Evolutionary conservation across 2,888 invertebrate genomes (phyloP), one percentile per base, ranked within the genome.

Genomic region (Girardia tigrina): DNA sequence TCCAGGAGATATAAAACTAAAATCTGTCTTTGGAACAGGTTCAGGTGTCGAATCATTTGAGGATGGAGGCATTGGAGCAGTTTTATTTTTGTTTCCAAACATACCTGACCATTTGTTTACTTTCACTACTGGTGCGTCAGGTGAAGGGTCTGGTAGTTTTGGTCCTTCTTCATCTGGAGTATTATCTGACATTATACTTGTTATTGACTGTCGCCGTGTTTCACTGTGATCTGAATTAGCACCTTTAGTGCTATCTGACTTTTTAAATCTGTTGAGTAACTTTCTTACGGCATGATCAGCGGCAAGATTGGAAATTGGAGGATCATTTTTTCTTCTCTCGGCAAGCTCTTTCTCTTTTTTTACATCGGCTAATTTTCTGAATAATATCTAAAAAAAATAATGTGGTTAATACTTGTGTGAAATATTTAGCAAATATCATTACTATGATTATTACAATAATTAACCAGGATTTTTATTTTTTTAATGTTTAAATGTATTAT

Each of bases 261-360:
- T 86, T 27, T 92, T 89, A 86, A 97, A 95, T 83, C 94, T 90
- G 75, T 93, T 94, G 85, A 98, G 94, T 79, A 98, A 90, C 86
- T 97, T 97, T 79, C 97, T 88, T 80, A 98, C 95, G 78, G 98
- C 89, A 86, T 98, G 97, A 86, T 98, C 97, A 86, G 93, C 69
- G 1, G 76, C 29, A 83, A 94, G 90, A 84, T 95, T 94, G 82
- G 92, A 88, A 83, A 94, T 90, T 77, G 95, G 95, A 1, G 83
- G 83, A 86, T 98, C 97, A 83, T 95, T 93, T 87, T 97, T 97
- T 80, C 95, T 88, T 79, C 92, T 88, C 86, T 97, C 97, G 79
- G 95, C 95, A 81, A 98, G 87, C 87, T 98, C 98, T 83, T 91
- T 91, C 86, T 99, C 98, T 81, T 95, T 89, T 80, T 94, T 90